Evolutionary conservation across 2,113 vertebrate species (phyloP).

Genomic region (Podarcis cretensis): DNA sequence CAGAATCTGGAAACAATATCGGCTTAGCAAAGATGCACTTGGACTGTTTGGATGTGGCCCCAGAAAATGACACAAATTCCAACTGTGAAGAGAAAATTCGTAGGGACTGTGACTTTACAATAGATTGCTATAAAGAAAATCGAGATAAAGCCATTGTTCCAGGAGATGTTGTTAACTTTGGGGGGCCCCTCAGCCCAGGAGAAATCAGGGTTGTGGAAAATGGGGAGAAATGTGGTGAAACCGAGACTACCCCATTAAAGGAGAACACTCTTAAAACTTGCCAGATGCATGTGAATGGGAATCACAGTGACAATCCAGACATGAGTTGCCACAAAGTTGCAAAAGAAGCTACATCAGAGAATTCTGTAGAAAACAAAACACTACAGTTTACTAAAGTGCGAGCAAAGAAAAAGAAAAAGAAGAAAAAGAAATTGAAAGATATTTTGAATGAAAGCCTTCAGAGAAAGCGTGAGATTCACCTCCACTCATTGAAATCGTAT

Average conservation of each 20-base stretch:
- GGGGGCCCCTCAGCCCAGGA: constrained; percentile 69
- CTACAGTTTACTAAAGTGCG: constrained; percentile 73
- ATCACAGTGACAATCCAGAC: constrained; percentile 70
- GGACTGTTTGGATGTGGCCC: constrained; percentile 54
- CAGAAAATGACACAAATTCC: constrained; percentile 66
- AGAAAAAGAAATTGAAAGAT: constrained; percentile 88
- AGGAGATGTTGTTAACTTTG: constrained; percentile 63
- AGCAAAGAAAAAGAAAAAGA: constrained; percentile 89
- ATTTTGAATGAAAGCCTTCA: constrained; percentile 77
- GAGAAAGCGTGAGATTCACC: constrained; percentile 78
- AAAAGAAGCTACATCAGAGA: constrained; percentile 67
- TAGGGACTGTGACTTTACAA: constrained; percentile 71
- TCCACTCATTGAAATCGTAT: constrained; percentile 78
- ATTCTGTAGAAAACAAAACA: constrained; percentile 68
- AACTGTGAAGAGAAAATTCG: constrained; percentile 71
- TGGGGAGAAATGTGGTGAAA: constrained; percentile 68
- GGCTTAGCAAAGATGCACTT: constrained; percentile 37
- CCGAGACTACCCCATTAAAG: constrained; percentile 68
- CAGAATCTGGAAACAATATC: constrained; percentile 52
- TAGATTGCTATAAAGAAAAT: constrained; percentile 74
- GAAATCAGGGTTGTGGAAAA: constrained; percentile 75
- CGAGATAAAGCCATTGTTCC: constrained; percentile 73
- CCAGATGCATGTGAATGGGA: constrained; percentile 75
- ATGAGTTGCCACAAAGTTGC: constrained; percentile 65
- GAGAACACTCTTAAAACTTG: constrained; percentile 76